Conservation (phyloP, 1,140 invertebrate species). For the Xylocopa sonorina region DNA sequence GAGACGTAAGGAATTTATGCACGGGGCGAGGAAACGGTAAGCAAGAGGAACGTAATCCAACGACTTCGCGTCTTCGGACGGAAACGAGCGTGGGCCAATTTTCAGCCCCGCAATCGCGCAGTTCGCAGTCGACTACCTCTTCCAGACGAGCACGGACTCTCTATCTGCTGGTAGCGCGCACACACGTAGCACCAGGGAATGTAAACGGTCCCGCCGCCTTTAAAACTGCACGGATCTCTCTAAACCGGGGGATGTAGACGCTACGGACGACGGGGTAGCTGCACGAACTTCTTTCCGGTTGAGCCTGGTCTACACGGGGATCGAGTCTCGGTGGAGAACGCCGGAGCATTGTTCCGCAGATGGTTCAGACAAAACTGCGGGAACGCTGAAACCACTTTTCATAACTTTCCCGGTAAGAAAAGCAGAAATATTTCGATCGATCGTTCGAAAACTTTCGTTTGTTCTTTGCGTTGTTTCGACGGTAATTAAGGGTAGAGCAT, state of each 20-base stretch:
- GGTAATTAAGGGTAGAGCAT: too few species aligned
- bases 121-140: neutral
- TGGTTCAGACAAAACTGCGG: neutral
- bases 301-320: neutral
- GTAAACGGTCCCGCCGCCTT: neutral
- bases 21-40: neutral
- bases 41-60: too few species aligned
- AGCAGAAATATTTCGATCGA: too few species aligned
- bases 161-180: neutral
- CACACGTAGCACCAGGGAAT: neutral
- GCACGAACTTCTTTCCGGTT: neutral
- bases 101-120: neutral
- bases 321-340: neutral
- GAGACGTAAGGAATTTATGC: neutral
- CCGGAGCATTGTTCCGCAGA: neutral
- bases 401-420: too few species aligned
- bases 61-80: too few species aligned
- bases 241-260: neutral
- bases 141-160: neutral
- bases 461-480: too few species aligned
- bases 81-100: neutral
- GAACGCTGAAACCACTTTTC: neutral
- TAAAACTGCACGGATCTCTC: conserved; percentile 9
- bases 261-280: neutral
- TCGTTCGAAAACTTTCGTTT: too few species aligned